Percentiles rank a stretch among this genome's conserved stretches.
phyloP scores from a whole-genome alignment of 2,797 vertebrate genomes.

The Mormyrus proboscirostris region DNA sequence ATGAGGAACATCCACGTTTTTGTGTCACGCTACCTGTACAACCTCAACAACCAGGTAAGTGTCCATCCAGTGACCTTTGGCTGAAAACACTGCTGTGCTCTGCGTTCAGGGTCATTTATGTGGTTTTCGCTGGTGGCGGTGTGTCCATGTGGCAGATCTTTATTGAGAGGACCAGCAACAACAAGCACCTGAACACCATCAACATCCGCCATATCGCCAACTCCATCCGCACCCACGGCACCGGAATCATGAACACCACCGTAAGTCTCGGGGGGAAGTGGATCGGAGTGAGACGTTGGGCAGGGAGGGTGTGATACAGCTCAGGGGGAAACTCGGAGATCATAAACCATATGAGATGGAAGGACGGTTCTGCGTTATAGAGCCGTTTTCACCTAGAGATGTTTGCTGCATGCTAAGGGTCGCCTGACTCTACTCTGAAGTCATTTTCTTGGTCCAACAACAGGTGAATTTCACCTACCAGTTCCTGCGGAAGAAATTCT shows the following conservation, averaged over 20 bases:
- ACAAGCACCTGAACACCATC: slow-evolving; percentile 98
- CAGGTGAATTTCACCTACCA: slow-evolving; percentile 99
- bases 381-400: neutral
- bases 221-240: slow-evolving; percentile 95
- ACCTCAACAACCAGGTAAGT: slow-evolving; percentile 94
- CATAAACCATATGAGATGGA: neutral
- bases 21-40: slow-evolving; percentile 96
- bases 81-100: neutral
- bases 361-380: neutral
- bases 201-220: slow-evolving; percentile 98
- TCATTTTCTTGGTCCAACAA: slow-evolving; percentile 11
- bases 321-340: neutral
- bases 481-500: slow-evolving; percentile 96
- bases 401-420: neutral
- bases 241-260: slow-evolving; percentile 98
- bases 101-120: neutral
- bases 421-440: neutral
- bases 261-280: slow-evolving; percentile 52
- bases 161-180: slow-evolving; percentile 95
- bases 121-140: neutral
- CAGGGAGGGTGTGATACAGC: neutral
- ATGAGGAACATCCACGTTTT: slow-evolving; percentile 99
- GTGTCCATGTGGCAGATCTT: slow-evolving; percentile 75
- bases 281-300: neutral
- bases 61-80: neutral